Percentiles rank a stretch among this genome's conserved stretches.
phyloP scores from a whole-genome alignment of 1,140 invertebrate species.

The Tetramorium parvispinum region DNA sequence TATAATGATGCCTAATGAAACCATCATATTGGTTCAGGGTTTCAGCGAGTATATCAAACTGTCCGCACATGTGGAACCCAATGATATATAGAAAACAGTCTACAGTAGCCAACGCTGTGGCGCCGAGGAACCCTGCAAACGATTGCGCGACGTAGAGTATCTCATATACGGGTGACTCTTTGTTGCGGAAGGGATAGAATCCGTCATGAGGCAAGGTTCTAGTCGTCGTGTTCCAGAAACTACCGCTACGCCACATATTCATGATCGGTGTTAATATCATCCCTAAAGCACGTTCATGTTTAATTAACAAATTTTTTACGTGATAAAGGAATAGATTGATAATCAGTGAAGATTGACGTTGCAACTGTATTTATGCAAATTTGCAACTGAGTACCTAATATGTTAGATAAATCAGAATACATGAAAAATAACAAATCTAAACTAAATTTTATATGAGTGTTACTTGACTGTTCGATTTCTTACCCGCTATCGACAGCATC shows the following conservation, averaged over 20 bases:
- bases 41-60: not conserved
- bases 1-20: not conserved
- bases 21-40: not conserved
- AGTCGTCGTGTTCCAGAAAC: not conserved
- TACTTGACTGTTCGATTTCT: not conserved
- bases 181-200: not conserved
- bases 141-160: not conserved
- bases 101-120: not conserved
- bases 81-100: not conserved
- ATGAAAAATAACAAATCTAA: not conserved
- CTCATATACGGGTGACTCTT: not conserved
- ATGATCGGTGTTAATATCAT: not conserved
- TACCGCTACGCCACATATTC: not conserved
- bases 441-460: not conserved
- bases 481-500: not conserved
- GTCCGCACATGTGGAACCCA: not conserved
- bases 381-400: not conserved
- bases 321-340: not conserved
- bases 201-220: not conserved
- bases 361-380: not conserved
- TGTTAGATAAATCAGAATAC: not conserved
- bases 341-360: too few species aligned
- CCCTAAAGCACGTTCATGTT: not conserved
- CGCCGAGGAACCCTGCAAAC: not conserved
- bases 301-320: not conserved